These are phyloP conservation scores for Ophraella communa DNA, from an alignment of 2,888 invertebrate genomes.

Conservation along the genomic window DNA sequence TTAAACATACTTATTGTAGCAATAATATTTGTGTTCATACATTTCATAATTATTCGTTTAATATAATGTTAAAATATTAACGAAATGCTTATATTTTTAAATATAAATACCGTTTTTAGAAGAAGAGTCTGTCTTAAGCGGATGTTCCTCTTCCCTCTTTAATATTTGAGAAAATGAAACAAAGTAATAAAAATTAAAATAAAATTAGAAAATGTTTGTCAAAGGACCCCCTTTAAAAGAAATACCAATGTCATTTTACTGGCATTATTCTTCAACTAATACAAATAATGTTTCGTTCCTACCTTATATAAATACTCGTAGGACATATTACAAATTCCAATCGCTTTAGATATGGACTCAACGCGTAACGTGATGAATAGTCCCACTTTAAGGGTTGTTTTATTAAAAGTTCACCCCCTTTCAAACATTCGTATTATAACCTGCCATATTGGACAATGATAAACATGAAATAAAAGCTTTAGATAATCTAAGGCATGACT, in stretches of 20 bases:
- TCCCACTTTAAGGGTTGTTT: slow-evolving; percentile 40
- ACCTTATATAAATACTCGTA: slow-evolving; percentile 10
- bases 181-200: background rate
- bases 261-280: slow-evolving; percentile 8
- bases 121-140: no score
- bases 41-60: no score
- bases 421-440: slow-evolving; percentile 32
- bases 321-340: slow-evolving; percentile 51
- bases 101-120: no score
- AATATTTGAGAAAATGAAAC: no score
- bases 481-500: slow-evolving; percentile 30
- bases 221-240: background rate
- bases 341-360: slow-evolving; percentile 48
- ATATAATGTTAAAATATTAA: no score
- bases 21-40: no score
- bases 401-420: slow-evolving; percentile 47
- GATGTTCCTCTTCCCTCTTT: no score
- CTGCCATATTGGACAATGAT: slow-evolving; percentile 33
- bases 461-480: slow-evolving; percentile 29
- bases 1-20: no score
- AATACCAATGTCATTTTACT: slow-evolving; percentile 12
- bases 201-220: slow-evolving; percentile 1
- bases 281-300: slow-evolving; percentile 3
- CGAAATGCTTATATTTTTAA: no score
- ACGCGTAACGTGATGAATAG: slow-evolving; percentile 46